A percentile compares a stretch with the other conserved stretches of the same genome.
Evolutionary conservation across 2,113 vertebrate genomes (phyloP).

Genomic region (Tragelaphus buxtoni): DNA sequence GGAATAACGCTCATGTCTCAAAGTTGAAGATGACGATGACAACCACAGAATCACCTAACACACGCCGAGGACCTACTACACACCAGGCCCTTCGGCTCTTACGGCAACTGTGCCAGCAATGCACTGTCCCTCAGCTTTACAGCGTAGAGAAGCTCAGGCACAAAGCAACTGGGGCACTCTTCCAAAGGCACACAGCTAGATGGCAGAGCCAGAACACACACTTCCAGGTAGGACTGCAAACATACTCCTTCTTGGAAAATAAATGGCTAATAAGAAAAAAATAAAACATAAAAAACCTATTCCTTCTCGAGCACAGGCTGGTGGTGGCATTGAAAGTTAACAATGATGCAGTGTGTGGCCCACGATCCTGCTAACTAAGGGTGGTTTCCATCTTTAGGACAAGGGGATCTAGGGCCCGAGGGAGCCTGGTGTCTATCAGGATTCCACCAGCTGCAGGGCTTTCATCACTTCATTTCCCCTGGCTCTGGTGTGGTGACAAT

Average conservation of each 20-base stretch:
- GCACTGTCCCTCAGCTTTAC: background rate
- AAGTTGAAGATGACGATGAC: background rate
- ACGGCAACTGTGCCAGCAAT: accelerated
- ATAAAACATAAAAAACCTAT: background rate
- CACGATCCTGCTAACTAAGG: accelerated
- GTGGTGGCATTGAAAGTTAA: background rate
- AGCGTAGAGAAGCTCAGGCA: background rate
- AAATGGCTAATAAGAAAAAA: background rate
- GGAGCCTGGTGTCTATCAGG: background rate
- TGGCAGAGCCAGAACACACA: background rate
- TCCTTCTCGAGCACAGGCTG: background rate
- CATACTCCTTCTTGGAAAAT: background rate
- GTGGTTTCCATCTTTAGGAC: background rate
- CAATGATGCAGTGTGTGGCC: accelerated
- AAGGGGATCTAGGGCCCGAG: background rate
- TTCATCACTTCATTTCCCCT: background rate
- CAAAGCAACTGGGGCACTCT: background rate
- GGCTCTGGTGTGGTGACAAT: background rate
- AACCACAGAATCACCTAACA: background rate
- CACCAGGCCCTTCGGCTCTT: background rate
- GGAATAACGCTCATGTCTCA: background rate
- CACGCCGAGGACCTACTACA: background rate
- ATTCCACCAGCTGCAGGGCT: background rate
- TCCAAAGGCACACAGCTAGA: background rate
- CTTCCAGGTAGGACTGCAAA: background rate